A percentile compares a stretch with the other conserved stretches of the same genome.
Conservation (phyloP, 2,113 vertebrate genomes). For the Ammodytes marinus region DNA sequence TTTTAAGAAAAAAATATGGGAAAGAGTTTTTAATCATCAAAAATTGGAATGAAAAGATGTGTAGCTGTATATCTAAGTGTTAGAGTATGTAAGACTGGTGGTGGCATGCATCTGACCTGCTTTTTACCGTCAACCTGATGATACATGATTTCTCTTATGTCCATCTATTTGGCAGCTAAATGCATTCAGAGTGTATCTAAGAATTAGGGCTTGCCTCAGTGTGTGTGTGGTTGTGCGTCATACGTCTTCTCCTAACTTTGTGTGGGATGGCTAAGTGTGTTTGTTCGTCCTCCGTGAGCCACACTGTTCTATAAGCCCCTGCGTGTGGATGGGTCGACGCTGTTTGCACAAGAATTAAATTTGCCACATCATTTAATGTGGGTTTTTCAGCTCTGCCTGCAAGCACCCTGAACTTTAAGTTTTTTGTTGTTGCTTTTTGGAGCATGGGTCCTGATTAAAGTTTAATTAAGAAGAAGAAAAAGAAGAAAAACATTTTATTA, state of each 20-base stretch:
- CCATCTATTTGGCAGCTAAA: background rate
- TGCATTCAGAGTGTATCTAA: background rate
- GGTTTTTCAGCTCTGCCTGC: background rate
- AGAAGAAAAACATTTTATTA: too few relatives aligned
- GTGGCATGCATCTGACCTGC: background rate
- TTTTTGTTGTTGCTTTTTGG: background rate
- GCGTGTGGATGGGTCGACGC: constrained; percentile 18
- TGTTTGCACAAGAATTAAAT: constrained; percentile 58
- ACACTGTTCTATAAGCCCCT: background rate
- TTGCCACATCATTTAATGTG: constrained; percentile 58
- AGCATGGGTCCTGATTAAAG: background rate
- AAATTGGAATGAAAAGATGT: too few relatives aligned
- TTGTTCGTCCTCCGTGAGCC: background rate
- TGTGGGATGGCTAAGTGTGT: constrained; percentile 12
- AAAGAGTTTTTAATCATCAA: too few relatives aligned
- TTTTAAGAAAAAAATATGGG: too few relatives aligned
- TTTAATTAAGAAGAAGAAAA: background rate
- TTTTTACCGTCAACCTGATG: background rate
- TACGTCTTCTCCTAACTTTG: background rate
- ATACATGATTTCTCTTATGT: background rate
- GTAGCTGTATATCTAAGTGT: background rate
- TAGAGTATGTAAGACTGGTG: background rate
- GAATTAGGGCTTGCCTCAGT: background rate
- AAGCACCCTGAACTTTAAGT: background rate
- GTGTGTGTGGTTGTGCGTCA: constrained; percentile 18